A percentile compares a stretch with the other conserved stretches of the same genome.
These are phyloP conservation scores for Leptopilina syphax DNA, from an alignment of 2,888 invertebrate genomes.

Conservation along the genomic window DNA sequence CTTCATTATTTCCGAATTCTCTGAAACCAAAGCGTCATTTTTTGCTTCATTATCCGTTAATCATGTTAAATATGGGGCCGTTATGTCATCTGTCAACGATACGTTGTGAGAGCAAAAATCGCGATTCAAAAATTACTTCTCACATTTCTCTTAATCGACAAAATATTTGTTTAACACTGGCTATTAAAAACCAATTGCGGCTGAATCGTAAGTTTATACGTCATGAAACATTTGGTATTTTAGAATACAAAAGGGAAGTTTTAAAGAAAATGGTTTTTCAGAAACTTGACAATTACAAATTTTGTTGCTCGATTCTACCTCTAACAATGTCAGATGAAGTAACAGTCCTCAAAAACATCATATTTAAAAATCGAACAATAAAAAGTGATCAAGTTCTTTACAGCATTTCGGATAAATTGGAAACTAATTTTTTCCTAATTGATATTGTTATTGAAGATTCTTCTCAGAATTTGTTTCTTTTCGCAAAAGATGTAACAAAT, in stretches of 20 bases:
- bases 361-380: background rate
- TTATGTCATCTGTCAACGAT: constrained; percentile 49
- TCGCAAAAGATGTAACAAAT: constrained; percentile 40
- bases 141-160: constrained; percentile 43
- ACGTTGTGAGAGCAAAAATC: constrained; percentile 53
- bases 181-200: constrained; percentile 47
- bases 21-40: constrained; percentile 58
- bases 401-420: constrained; percentile 26
- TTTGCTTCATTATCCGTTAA: constrained; percentile 50
- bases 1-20: constrained; percentile 44
- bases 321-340: background rate
- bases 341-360: background rate
- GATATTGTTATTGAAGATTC: constrained; percentile 34
- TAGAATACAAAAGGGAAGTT: background rate
- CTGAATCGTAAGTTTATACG: constrained; percentile 41
- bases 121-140: constrained; percentile 48
- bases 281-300: constrained; percentile 19
- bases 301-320: background rate
- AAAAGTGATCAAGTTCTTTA: background rate
- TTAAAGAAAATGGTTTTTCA: background rate
- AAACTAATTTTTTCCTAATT: constrained; percentile 34
- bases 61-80: constrained; percentile 50
- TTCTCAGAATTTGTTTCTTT: constrained; percentile 13
- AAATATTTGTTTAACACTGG: constrained; percentile 53
- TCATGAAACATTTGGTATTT: background rate